Conservation (phyloP, 2,888 invertebrate species). For the Mylabris sibirica region DNA sequence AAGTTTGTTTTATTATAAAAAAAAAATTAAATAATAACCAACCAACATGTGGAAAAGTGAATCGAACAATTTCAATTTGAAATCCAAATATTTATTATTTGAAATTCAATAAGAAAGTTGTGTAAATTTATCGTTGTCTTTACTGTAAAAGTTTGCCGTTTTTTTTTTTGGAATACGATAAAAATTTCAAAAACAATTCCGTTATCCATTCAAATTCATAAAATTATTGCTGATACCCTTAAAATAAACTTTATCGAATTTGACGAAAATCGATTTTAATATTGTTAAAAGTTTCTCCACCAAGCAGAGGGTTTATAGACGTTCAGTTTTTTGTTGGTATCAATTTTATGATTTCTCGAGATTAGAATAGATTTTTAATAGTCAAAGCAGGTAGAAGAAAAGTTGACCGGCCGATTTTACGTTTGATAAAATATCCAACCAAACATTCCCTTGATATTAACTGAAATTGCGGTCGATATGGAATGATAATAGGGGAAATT, state of each 20-base stretch:
- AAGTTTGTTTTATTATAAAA: neutral
- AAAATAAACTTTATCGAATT: neutral
- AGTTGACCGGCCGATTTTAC: neutral
- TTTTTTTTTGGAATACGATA: neutral
- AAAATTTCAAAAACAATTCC: neutral
- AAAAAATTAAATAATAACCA: neutral
- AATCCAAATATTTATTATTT: neutral
- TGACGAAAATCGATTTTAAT: neutral
- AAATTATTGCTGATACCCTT: neutral
- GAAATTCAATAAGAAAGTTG: neutral
- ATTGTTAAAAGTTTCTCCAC: neutral
- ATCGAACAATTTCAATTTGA: neutral
- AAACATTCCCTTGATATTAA: constrained; percentile 23
- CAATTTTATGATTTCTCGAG: neutral
- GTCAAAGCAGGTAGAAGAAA: neutral
- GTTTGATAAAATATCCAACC: neutral
- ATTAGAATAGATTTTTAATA: constrained; percentile 3
- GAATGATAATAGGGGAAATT: constrained; percentile 42
- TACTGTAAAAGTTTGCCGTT: neutral
- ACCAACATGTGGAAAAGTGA: neutral
- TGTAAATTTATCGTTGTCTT: neutral
- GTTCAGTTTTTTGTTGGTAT: neutral
- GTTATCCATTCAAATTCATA: neutral
- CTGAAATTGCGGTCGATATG: constrained; percentile 31
- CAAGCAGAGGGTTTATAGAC: neutral